Evolutionary conservation across 1,140 invertebrate genomes (phyloP), one percentile per base, ranked within the genome.

Genomic region (Lordiphosa collinella): DNA sequence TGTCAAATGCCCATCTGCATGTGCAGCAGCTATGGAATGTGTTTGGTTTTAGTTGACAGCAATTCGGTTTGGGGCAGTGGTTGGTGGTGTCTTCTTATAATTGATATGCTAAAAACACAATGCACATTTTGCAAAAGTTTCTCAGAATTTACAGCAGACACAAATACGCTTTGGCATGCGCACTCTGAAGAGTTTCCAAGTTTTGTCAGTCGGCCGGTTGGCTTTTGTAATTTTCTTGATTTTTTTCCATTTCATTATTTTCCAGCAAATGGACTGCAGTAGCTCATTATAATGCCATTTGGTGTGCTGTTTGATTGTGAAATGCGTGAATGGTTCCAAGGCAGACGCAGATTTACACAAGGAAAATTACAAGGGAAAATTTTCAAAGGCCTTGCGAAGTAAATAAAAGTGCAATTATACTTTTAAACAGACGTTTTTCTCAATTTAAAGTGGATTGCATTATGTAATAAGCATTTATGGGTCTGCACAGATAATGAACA

Each of bases 261-360:
- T 16, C 9, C 13, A 10, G 60, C 35, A 47, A 46, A 53, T 63
- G 54, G 67, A 54, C 62, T 12, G 48, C 14, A 5, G 31, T 35
- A 58, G 46, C 54, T 74, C 64, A 79, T 79, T 73, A 79, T 80
- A 80, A 79, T 79, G 78, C 65, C 60, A 65, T 44, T 49, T 74
- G 55, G 60, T 1, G 60, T 1, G 57, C 57, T 49, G 46, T 38
- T 57, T 53, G 48, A 37, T 57, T 69, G 57, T 36, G 47, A 47
- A 76, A 62, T 78, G 44, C 57, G 12, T 18, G 44, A 47, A 41
- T 38, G 22, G 8, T 29, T 6, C 37, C 22, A 43, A 16, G 18
- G 18, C 10, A 22, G 48, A 6, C 8, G 7, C 7, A 14, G 47
- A 4, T 22, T 43, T 49, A 41, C 57, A 63, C 37, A 11, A 22